phyloP scores from a whole-genome alignment of 1,140 invertebrate species.

The Diabrotica undecimpunctata region DNA sequence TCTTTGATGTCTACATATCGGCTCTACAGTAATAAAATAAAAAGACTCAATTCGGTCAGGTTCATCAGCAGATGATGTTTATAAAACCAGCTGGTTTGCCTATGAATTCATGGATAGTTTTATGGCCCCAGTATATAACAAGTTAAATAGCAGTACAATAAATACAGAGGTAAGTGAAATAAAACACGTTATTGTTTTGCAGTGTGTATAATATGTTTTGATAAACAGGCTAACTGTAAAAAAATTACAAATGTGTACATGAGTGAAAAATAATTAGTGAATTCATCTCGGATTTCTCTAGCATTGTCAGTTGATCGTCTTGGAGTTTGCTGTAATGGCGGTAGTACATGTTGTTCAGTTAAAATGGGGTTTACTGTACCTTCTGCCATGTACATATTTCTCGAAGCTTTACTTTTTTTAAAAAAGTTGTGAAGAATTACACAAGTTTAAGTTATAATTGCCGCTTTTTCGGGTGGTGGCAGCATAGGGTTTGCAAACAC shows the following conservation, averaged over 20 bases:
- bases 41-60: too few relatives aligned
- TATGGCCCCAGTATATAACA: too few relatives aligned
- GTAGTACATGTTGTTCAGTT: background rate
- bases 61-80: too few relatives aligned
- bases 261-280: background rate
- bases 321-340: background rate
- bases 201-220: too few relatives aligned
- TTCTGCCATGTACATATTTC: slow-evolving; percentile 9
- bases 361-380: background rate
- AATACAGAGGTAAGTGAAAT: too few relatives aligned
- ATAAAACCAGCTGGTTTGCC: too few relatives aligned
- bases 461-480: slow-evolving; percentile 33
- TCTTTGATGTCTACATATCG: too few relatives aligned
- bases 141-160: too few relatives aligned
- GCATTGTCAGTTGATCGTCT: background rate
- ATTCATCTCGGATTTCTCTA: slow-evolving; percentile 6
- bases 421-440: slow-evolving; percentile 42
- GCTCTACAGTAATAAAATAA: too few relatives aligned
- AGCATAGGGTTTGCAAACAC: slow-evolving; percentile 39
- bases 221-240: too few relatives aligned
- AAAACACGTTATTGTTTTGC: too few relatives aligned
- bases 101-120: too few relatives aligned
- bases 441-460: slow-evolving; percentile 33
- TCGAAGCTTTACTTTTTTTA: slow-evolving; percentile 16
- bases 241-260: background rate